Conservation (phyloP, 1,140 invertebrate species). For the Zaprionus nigranus region DNA sequence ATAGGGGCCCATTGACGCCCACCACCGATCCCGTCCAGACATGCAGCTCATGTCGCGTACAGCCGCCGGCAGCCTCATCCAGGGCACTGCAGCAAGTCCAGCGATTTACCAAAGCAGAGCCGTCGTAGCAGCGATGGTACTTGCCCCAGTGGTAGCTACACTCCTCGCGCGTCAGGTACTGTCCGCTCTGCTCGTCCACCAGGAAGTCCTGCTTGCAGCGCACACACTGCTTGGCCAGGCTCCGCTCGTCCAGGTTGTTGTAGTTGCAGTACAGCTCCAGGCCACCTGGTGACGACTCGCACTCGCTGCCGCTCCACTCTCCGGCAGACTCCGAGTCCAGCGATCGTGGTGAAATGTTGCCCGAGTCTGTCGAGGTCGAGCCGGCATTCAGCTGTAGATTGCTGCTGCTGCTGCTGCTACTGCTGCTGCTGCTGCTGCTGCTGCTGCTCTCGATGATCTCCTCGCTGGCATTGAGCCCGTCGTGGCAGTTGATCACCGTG, state of each 20-base stretch:
- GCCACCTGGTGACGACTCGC: slow-evolving; percentile 34
- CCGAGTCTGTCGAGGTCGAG: slow-evolving; percentile 66
- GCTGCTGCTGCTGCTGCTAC: slow-evolving; percentile 15
- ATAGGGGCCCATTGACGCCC: slow-evolving; percentile 89
- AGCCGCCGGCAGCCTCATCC: slow-evolving; percentile 79
- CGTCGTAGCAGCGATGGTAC: slow-evolving; percentile 77
- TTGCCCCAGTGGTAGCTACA: slow-evolving; percentile 94
- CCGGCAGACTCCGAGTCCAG: slow-evolving; percentile 85
- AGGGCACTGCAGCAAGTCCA: slow-evolving; percentile 86
- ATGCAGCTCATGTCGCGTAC: slow-evolving; percentile 86
- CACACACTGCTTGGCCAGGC: slow-evolving; percentile 87
- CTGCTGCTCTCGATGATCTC: slow-evolving; percentile 72
- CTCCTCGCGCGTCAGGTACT: slow-evolving; percentile 88
- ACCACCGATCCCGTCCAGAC: slow-evolving; percentile 90
- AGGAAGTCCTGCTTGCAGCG: slow-evolving; percentile 90
- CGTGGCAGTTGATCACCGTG: slow-evolving; percentile 63
- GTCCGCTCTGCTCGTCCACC: slow-evolving; percentile 86
- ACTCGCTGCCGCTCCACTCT: slow-evolving; percentile 70
- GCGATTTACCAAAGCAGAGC: slow-evolving; percentile 56
- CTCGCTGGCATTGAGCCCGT: slow-evolving; percentile 55
- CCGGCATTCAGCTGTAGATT: background rate
- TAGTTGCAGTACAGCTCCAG: slow-evolving; percentile 61
- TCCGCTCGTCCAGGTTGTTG: slow-evolving; percentile 43
- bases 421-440: slow-evolving; percentile 73
- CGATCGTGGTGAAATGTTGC: slow-evolving; percentile 85